Evolutionary conservation across 2,797 vertebrate genomes (phyloP), one percentile per base, ranked within the genome.

Genomic region (Podargus strigoides): DNA sequence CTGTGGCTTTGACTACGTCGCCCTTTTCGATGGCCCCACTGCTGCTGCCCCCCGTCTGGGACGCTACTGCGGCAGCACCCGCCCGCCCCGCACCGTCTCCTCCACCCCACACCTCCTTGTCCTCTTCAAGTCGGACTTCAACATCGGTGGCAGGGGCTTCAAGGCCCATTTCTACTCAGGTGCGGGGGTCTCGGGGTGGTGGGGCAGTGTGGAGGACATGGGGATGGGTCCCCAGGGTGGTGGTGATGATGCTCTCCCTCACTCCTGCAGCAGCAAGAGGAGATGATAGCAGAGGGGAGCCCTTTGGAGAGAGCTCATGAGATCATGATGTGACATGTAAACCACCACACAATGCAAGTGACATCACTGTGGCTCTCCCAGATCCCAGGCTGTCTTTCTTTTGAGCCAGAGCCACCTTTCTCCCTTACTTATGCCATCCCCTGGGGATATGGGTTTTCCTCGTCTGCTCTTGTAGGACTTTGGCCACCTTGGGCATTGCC

Each of bases 111-210:
- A 99, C 91, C 98, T 99, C 42, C 98, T 99, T 41, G 89, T 99
- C 26, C 91, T 99, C 89, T 99, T 99, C 97, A 99, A 99, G 95
- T 99, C 99, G 0, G 99, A 99, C 96, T 99, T 99, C 92, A 99
- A 99, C 97, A 99, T 99, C 0, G 99, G 99, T 21, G 99, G 99
- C 87, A 98, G 98, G 59, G 99, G 99, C 47, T 99, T 99, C 97
- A 99, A 99, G 93, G 99, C 99, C 32, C 98, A 98, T 92, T 99
- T 99, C 97, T 99, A 98, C 94, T 99, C 99, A 50, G 99, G 99
- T 99, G 94, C 5, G 67, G 34, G 60, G 44, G 1, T 66, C 37
- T 90, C 2, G 1, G 39, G 12, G 32, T 34, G 59, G 17, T 30
- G 67, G 73, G 47, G 27, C 6, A 8, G 7, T 50, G 68, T 80